Conservation (phyloP, 35 echinoderm and acorn worm genomes). For the Ophiothrix spiculata region DNA sequence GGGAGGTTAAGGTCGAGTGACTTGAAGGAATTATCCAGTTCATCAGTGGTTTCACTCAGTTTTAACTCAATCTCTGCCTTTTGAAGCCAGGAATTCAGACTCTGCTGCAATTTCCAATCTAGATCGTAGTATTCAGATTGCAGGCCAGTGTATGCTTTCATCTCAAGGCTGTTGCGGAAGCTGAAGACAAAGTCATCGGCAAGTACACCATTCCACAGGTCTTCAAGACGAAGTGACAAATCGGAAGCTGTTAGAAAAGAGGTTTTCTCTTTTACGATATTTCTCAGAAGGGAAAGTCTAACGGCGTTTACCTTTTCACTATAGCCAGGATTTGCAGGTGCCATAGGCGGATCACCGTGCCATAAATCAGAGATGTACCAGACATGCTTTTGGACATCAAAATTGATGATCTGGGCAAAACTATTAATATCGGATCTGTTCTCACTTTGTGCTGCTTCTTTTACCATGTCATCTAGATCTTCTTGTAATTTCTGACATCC, state of each 20-base stretch:
- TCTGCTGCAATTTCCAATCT: not conserved
- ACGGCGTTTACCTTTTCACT: constrained; percentile 7
- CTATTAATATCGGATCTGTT: not conserved
- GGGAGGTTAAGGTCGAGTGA: not conserved
- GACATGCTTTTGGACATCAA: not conserved
- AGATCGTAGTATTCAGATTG: not conserved
- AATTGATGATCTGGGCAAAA: constrained; percentile 4
- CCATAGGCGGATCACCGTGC: constrained; percentile 15
- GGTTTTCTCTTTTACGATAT: not conserved
- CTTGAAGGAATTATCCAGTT: not conserved
- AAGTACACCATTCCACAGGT: constrained; percentile 15
- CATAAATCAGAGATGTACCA: constrained; percentile 14
- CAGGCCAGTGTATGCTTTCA: not conserved
- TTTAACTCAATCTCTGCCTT: not conserved
- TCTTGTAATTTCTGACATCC: not conserved
- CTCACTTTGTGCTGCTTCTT: constrained; percentile 1
- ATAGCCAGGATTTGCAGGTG: constrained; percentile 11
- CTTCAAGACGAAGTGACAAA: not conserved
- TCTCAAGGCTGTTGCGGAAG: constrained; percentile 13
- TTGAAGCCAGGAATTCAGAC: not conserved
- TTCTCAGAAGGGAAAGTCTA: not conserved
- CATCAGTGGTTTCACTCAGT: not conserved
- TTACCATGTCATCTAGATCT: not conserved
- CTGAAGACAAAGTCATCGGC: constrained; percentile 42
- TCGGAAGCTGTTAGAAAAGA: constrained; percentile 8